phyloP scores from a whole-genome alignment of 2,113 vertebrate species.

The Eptesicus fuscus region DNA sequence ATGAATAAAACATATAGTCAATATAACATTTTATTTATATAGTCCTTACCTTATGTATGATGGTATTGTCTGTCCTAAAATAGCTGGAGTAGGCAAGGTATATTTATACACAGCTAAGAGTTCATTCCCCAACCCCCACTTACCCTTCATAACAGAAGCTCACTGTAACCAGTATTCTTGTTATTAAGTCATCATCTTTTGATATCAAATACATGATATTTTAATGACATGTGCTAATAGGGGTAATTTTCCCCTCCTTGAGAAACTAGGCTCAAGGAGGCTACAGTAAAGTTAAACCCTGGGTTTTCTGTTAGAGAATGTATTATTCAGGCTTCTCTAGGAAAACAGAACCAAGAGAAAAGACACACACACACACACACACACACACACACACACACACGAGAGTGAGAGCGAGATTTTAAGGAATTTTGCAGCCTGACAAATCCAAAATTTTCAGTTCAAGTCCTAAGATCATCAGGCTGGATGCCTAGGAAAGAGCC shows the following conservation, averaged over 20 bases:
- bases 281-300: neutral
- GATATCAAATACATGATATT: neutral
- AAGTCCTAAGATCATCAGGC: neutral
- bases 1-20: constrained; percentile 1
- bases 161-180: neutral
- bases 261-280: neutral
- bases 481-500: neutral
- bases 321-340: neutral
- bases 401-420: neutral
- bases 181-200: neutral
- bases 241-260: neutral
- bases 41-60: neutral
- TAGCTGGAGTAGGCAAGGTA: neutral
- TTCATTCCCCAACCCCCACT: neutral
- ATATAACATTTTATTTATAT: neutral
- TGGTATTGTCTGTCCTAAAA: neutral
- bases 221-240: neutral
- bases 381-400: neutral
- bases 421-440: neutral
- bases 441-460: neutral
- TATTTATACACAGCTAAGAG: neutral
- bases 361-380: too few relatives aligned
- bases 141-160: neutral
- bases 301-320: neutral
- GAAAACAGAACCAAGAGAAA: neutral